Conservation (phyloP, 1,140 invertebrate genomes). For the Heliconius hermathena region DNA sequence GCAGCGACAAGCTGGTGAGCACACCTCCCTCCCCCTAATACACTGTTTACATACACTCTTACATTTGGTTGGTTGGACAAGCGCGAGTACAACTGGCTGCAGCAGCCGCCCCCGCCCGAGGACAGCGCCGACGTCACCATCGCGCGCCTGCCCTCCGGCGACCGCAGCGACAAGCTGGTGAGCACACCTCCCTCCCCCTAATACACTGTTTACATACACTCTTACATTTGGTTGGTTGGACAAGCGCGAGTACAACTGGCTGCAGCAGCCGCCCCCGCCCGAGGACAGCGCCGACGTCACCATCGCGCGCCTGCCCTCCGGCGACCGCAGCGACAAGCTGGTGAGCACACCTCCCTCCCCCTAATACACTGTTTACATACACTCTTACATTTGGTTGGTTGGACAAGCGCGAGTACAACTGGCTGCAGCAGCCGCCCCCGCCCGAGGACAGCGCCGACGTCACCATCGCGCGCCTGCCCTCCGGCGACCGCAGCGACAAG, state of each 20-base stretch:
- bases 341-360: neutral
- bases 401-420: constrained; percentile 92
- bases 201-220: too few species aligned
- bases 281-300: constrained; percentile 91
- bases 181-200: too few species aligned
- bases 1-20: constrained; percentile 6
- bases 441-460: constrained; percentile 92
- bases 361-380: too few species aligned
- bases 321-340: constrained; percentile 63
- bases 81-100: constrained; percentile 94
- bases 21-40: too few species aligned
- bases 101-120: constrained; percentile 93
- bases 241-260: constrained; percentile 95
- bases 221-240: constrained; percentile 75
- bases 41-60: too few species aligned
- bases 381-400: too few species aligned
- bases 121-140: constrained; percentile 85
- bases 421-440: constrained; percentile 94
- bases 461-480: constrained; percentile 89
- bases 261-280: constrained; percentile 93
- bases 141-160: constrained; percentile 88
- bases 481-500: constrained; percentile 80
- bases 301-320: constrained; percentile 90
- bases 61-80: too few species aligned
- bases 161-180: constrained; percentile 8